Percentiles rank a stretch among this genome's conserved stretches.
Evolutionary conservation across 2,888 invertebrate species (phyloP).

Genomic region (Chamaedrilus cognettii): DNA sequence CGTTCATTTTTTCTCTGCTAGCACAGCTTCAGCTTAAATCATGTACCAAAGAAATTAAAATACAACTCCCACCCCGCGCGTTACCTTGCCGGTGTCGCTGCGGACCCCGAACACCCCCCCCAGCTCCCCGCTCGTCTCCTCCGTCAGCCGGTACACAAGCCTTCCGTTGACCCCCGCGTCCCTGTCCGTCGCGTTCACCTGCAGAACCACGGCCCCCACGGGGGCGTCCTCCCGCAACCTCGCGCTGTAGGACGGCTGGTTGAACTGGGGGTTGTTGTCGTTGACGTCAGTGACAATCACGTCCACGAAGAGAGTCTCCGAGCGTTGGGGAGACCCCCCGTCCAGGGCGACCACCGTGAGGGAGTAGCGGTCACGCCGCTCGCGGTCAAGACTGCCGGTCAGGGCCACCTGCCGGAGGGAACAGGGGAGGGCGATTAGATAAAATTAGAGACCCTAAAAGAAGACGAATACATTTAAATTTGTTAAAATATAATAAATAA

Average conservation of each 20-base stretch:
- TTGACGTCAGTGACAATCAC: constrained; percentile 82
- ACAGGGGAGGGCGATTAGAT: too few relatives aligned
- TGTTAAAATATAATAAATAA: too few relatives aligned
- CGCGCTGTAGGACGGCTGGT: constrained; percentile 78
- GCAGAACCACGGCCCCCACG: constrained; percentile 68
- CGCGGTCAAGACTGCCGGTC: constrained; percentile 43
- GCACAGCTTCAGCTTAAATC: too few relatives aligned
- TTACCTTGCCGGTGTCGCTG: neutral
- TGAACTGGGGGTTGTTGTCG: constrained; percentile 93
- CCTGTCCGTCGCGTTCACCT: constrained; percentile 82
- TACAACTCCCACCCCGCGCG: too few relatives aligned
- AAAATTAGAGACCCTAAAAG: too few relatives aligned
- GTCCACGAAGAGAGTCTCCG: constrained; percentile 40
- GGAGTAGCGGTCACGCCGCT: constrained; percentile 41
- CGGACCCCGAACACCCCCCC: neutral
- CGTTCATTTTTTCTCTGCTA: too few relatives aligned
- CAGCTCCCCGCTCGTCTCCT: neutral
- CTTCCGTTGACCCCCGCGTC: constrained; percentile 87
- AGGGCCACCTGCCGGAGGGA: constrained; percentile 66
- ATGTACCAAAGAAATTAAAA: too few relatives aligned
- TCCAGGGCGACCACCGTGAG: constrained; percentile 65
- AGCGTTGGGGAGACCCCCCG: constrained; percentile 84
- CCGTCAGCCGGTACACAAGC: constrained; percentile 81
- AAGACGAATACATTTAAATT: too few relatives aligned
- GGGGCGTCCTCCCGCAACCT: constrained; percentile 80